Conservation (phyloP, 2,888 invertebrate genomes). For the Peribatodes rhomboidaria region DNA sequence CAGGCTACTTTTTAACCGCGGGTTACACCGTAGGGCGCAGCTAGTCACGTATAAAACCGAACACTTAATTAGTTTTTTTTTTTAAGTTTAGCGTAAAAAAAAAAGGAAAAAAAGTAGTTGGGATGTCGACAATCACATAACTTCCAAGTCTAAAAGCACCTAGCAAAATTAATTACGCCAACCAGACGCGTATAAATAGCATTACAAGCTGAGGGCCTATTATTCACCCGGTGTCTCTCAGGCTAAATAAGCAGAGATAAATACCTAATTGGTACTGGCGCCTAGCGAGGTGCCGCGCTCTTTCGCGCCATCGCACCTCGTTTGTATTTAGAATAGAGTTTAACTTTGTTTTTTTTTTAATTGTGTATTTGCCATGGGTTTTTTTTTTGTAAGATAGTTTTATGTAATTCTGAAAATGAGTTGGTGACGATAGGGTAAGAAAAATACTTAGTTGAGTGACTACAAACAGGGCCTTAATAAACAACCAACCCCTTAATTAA, state of each 20-base stretch:
- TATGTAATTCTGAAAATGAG: too few relatives aligned
- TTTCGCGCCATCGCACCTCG: conserved; percentile 16
- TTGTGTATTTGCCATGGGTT: not conserved
- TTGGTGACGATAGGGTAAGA: too few relatives aligned
- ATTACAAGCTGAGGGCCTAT: conserved; percentile 32
- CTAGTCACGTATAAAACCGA: too few relatives aligned
- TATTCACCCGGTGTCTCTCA: conserved; percentile 36
- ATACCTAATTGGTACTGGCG: conserved; percentile 44
- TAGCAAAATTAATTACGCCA: conserved; percentile 43
- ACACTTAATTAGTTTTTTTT: not conserved
- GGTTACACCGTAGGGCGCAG: too few relatives aligned
- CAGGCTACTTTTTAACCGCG: too few relatives aligned
- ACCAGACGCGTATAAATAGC: conserved; percentile 42
- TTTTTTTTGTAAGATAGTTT: too few relatives aligned
- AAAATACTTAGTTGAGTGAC: too few relatives aligned
- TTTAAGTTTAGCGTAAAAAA: not conserved
- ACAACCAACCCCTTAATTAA: too few relatives aligned
- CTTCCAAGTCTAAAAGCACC: conserved; percentile 7
- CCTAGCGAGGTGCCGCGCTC: conserved; percentile 16
- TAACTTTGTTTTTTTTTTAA: not conserved
- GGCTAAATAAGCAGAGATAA: conserved; percentile 38
- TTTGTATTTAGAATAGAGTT: conserved; percentile 10
- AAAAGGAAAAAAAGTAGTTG: not conserved
- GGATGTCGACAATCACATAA: conserved; percentile 14
- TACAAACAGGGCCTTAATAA: too few relatives aligned